These are phyloP conservation scores for Manduca sexta DNA, from an alignment of 1,140 invertebrate species.

Conservation along the genomic window DNA sequence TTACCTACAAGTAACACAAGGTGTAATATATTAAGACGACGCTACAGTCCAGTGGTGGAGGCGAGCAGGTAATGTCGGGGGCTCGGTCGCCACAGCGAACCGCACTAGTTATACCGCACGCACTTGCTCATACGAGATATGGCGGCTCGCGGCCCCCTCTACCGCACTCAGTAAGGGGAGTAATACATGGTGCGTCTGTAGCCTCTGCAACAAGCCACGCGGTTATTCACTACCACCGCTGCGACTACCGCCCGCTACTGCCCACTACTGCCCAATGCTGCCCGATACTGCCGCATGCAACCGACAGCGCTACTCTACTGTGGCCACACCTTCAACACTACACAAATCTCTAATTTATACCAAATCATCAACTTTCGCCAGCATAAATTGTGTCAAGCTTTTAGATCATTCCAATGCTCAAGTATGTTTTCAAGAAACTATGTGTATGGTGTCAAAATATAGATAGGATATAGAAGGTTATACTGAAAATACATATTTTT, in stretches of 20 bases:
- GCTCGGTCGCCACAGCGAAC: slow-evolving; percentile 6
- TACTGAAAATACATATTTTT: slow-evolving; percentile 34
- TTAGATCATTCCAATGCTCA: background rate
- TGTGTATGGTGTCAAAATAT: too few species aligned
- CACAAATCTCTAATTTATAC: too few species aligned
- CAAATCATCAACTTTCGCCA: too few species aligned
- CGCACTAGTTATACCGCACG: slow-evolving; percentile 27
- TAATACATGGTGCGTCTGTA: slow-evolving; percentile 57
- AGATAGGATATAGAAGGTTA: slow-evolving; percentile 14
- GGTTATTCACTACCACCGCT: slow-evolving; percentile 24
- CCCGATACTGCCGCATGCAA: slow-evolving; percentile 8
- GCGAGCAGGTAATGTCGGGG: slow-evolving; percentile 3
- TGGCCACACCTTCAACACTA: too few species aligned
- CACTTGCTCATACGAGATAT: slow-evolving; percentile 25
- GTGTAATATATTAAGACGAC: background rate
- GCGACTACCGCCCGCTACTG: background rate
- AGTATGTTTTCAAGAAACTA: too few species aligned
- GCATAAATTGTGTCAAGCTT: too few species aligned
- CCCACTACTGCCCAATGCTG: slow-evolving; percentile 3
- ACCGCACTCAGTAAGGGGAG: slow-evolving; percentile 64
- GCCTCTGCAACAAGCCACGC: slow-evolving; percentile 53
- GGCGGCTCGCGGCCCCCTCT: slow-evolving; percentile 27
- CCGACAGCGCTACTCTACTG: background rate
- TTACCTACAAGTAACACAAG: background rate
- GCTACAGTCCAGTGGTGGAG: background rate